Percentiles rank a stretch among this genome's conserved stretches.
These are phyloP conservation scores for Aplysina aerophoba DNA, from an alignment of 37 sponge, comb jelly and placozoan species.

Conservation along the genomic window DNA sequence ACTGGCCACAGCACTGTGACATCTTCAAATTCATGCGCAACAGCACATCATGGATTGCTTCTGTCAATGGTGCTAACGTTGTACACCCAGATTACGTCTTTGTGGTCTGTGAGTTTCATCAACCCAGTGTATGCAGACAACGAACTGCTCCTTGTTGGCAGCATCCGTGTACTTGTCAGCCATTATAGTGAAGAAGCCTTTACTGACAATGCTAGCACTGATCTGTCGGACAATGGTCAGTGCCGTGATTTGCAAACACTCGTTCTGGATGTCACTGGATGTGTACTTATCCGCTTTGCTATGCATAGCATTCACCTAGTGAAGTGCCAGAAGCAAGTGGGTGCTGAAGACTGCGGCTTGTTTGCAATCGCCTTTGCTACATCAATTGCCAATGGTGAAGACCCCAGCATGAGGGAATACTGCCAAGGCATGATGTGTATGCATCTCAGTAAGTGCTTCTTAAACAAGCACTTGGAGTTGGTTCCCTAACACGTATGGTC, in stretches of 20 bases:
- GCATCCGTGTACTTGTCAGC: not conserved
- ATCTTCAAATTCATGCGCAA: not conserved
- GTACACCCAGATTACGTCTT: not conserved
- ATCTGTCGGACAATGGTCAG: not conserved
- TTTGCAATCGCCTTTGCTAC: conserved; percentile 31
- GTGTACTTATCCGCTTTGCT: not conserved
- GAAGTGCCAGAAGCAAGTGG: conserved; percentile 14
- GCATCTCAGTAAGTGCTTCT: not conserved
- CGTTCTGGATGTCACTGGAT: not conserved
- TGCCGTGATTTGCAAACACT: not conserved
- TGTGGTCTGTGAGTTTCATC: not conserved
- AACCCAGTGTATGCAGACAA: not conserved
- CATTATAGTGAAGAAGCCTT: not conserved
- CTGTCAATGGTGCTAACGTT: not conserved
- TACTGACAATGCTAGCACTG: not conserved
- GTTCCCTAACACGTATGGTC: conserved; percentile 23
- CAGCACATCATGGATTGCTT: not conserved
- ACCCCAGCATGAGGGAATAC: not conserved
- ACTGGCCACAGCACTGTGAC: no score
- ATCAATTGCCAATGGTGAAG: conserved; percentile 5
- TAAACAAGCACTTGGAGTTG: not conserved
- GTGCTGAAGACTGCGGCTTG: not conserved
- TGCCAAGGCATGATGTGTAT: not conserved
- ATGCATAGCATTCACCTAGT: not conserved
- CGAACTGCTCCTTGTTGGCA: not conserved